phyloP scores from a whole-genome alignment of 2,113 vertebrate genomes.

The Vulpes lagopus region DNA sequence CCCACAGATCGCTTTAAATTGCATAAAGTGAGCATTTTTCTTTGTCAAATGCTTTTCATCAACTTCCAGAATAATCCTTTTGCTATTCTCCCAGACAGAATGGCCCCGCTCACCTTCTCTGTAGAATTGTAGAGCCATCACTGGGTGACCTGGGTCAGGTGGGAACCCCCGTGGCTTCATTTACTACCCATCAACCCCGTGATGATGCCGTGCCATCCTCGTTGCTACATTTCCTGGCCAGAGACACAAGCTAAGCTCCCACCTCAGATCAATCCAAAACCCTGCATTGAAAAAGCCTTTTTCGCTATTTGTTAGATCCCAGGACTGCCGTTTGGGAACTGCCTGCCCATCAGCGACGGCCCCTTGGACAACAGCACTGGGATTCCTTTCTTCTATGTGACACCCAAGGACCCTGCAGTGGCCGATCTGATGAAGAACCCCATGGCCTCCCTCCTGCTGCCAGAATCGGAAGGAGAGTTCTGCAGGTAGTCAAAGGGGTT shows the following conservation, averaged over 20 bases:
- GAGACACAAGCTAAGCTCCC: background rate
- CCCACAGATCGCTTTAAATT: background rate
- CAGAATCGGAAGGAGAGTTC: slow-evolving; percentile 91
- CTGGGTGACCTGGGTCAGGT: accelerated
- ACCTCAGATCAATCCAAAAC: background rate
- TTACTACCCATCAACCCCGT: background rate
- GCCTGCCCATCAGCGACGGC: slow-evolving; percentile 93
- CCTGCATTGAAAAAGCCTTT: background rate
- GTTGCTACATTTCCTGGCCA: background rate
- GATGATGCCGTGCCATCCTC: background rate
- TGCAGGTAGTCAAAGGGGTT: slow-evolving; percentile 89
- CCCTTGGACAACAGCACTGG: slow-evolving; percentile 93
- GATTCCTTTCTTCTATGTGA: slow-evolving; percentile 93
- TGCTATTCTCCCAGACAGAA: background rate
- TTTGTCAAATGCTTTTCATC: too few species aligned
- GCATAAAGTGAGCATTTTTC: background rate
- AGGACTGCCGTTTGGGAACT: slow-evolving; percentile 94
- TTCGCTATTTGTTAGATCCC: slow-evolving; percentile 88
- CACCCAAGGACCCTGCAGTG: slow-evolving; percentile 90
- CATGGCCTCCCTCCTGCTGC: slow-evolving; percentile 91
- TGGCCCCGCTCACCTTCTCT: background rate
- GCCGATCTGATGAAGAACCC: slow-evolving; percentile 90
- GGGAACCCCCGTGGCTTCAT: background rate
- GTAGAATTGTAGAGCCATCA: background rate
- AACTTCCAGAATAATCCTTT: too few species aligned